Evolutionary conservation across 2,797 vertebrate species (phyloP), one percentile per base, ranked within the genome.

Genomic region (Bovichtus diacanthus): DNA sequence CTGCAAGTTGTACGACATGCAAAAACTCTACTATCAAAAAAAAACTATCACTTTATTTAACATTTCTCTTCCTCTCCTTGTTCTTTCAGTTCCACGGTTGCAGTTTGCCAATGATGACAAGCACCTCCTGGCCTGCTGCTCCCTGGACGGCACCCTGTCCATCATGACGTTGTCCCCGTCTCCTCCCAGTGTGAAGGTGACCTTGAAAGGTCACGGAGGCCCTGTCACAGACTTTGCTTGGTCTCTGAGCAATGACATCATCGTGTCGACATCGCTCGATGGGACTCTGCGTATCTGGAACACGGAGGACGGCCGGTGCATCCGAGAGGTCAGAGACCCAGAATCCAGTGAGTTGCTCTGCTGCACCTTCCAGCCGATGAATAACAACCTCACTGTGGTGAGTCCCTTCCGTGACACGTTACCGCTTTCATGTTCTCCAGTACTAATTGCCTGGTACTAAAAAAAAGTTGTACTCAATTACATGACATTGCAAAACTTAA

Each of bases 321-420:
- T 98, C 88, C 95, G 98, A 38, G 95, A 97, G 63, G 97, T 99
- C 78, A 88, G 94, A 5, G 98, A 99, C 82, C 97, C 97, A 0
- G 97, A 99, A 7, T 94, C 95, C 10, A 97, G 97, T 0, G 96
- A 97, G 76, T 92, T 98, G 78, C 96, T 98, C 15, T 99, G 97
- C 94, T 98, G 97, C 78, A 97, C 96, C 31, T 99, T 99, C 90
- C 98, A 99, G 91, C 97, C 97, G 0, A 97, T 98, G 95, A 99
- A 99, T 85, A 99, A 98, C 91, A 98, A 98, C 90, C 96, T 99
- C 7, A 98, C 97, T 3, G 97, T 99, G 96, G 97, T 99, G 83
- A 95, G 96, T 93, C 49, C 18, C 13, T 16, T 39, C 60, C 29
- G 1, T 75, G 23, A 63, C 16, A 25, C 9, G 27, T 15, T 44